Evolutionary conservation across 2,888 invertebrate species (phyloP), one percentile per base, ranked within the genome.

Genomic region (Pasiphila rectangulata): DNA sequence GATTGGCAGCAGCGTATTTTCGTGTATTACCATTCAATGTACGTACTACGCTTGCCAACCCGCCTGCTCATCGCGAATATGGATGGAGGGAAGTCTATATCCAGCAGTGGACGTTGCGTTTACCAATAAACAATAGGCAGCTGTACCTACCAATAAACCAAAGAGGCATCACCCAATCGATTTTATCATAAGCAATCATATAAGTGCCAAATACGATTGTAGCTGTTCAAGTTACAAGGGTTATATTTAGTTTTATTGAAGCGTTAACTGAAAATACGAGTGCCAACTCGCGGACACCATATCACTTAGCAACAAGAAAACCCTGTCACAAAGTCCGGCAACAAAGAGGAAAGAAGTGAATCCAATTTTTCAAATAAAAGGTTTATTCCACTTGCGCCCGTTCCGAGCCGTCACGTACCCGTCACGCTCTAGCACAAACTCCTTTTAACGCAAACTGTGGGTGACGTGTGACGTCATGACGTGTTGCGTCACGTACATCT

Each of bases 381-480:
- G 48, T 45, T 57, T 51, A 53, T 57, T 56, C 53, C 39, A 46
- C 27, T 58, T 51, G 46, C 51, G 50, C 12, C 25, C 50, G 46
- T 56, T 47, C 46, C 40, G 35, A 44, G 36, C 36, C 17, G 45
- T 50, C 54, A 50, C 38, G 51, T 32, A 16, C 6, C 36, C 44
- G 37, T 44, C 44, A 44, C 44, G 44, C 44, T 24, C 37, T 34
- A 12, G 44, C 45, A 56, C 57, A 46, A 36, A 43, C 45, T 55
- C 55, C 48, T 58, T 63, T 63, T 56, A 59, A 47, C 49, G 40
- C 54, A 47, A 59, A 60, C 57, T 64, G 65, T 36, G 39, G 48
- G 39, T 57, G 68, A 63, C 64, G 63, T 51, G 36, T 47, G 60
- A 50, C 48, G 56, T 5, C 19, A 21, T 35, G 35, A 53, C 44